phyloP scores from a whole-genome alignment of 2,113 vertebrate species.

The Smithornis capensis region DNA sequence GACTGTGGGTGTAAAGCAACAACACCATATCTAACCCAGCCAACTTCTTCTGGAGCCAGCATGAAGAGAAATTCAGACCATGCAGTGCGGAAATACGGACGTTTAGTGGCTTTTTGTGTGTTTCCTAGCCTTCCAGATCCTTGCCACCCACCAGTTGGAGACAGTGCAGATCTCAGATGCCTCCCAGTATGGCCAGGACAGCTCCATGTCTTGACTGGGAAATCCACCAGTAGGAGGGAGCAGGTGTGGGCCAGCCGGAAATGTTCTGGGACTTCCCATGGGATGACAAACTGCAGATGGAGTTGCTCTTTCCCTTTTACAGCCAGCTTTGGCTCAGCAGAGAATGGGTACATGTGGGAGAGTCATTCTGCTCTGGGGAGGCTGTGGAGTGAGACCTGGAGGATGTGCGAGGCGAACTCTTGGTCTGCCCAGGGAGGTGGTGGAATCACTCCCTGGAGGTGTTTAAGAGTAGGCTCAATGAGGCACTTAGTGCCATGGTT shows the following conservation, averaged over 20 bases:
- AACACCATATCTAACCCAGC: background rate
- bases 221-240: background rate
- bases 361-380: background rate
- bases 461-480: no score
- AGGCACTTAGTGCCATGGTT: no score
- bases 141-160: background rate
- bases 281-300: background rate
- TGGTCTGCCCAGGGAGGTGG: no score
- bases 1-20: background rate
- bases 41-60: background rate
- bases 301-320: background rate
- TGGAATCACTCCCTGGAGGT: no score
- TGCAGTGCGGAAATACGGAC: background rate
- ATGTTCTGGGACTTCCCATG: background rate
- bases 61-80: background rate
- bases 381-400: background rate
- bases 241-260: background rate
- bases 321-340: background rate
- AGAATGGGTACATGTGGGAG: background rate
- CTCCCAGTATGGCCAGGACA: background rate
- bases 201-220: background rate
- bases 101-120: background rate
- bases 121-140: background rate
- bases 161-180: background rate
- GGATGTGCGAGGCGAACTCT: background rate